Evolutionary conservation across 1,140 invertebrate species (phyloP).

Genomic region (Holcopasites calliopsidis): DNA sequence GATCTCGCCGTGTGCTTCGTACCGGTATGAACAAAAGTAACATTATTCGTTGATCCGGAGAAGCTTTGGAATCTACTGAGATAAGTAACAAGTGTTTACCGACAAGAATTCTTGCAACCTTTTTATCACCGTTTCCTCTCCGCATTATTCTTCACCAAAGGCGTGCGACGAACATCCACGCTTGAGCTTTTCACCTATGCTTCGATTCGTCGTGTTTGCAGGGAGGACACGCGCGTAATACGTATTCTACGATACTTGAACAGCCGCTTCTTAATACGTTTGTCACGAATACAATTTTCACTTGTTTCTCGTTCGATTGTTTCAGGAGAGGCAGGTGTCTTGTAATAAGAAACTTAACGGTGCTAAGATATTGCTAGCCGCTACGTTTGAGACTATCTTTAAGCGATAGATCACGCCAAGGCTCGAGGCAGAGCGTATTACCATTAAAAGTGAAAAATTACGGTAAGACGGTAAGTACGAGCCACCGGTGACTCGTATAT

Average conservation of each 20-base stretch:
- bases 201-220: neutral
- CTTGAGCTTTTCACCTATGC: neutral
- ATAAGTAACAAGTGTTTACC: constrained; percentile 22
- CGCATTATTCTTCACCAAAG: too few species aligned
- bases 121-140: neutral
- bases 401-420: neutral
- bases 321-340: neutral
- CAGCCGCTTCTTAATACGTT: neutral
- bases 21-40: too few species aligned
- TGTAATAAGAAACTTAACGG: neutral
- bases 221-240: neutral
- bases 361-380: neutral
- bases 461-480: constrained; percentile 2
- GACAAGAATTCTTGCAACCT: constrained; percentile 1
- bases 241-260: neutral
- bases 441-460: constrained; percentile 21
- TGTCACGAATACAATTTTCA: neutral
- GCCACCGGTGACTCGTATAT: neutral
- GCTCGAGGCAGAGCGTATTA: neutral
- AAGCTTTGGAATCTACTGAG: neutral
- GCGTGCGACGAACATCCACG: neutral
- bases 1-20: neutral
- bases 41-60: neutral
- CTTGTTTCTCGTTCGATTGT: neutral
- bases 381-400: neutral